These are phyloP conservation scores for Micromys minutus DNA, from an alignment of 2,113 vertebrate genomes.

Conservation along the genomic window DNA sequence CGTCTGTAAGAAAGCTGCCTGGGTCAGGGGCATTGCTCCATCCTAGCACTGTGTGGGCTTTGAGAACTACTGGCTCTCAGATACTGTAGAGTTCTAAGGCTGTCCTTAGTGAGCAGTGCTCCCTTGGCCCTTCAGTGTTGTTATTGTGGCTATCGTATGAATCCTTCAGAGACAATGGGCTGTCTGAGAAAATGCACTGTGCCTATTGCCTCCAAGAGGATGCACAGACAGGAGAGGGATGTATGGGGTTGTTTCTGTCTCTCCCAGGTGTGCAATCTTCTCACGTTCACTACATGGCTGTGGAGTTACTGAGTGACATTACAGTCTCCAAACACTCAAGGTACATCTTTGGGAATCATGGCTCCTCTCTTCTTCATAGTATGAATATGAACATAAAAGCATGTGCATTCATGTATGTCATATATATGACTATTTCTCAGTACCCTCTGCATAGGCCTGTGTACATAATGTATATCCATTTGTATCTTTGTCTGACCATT, in stretches of 20 bases:
- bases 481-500: neutral
- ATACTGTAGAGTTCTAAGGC: neutral
- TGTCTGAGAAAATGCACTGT: neutral
- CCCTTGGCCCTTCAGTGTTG: neutral
- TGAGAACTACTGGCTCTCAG: neutral
- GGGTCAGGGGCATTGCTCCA: constrained; percentile 13
- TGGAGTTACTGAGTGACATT: neutral
- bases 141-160: neutral
- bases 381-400: neutral
- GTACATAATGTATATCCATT: neutral
- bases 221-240: neutral
- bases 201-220: neutral
- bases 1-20: neutral
- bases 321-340: neutral
- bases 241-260: neutral
- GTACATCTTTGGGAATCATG: neutral
- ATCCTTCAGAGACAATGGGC: neutral
- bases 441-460: neutral
- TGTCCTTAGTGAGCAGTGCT: neutral
- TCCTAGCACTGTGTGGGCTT: neutral
- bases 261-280: neutral
- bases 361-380: neutral
- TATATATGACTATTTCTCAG: neutral
- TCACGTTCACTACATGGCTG: neutral
- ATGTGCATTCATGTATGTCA: neutral